Evolutionary conservation across 2,888 invertebrate genomes (phyloP), one percentile per base, ranked within the genome.

Genomic region (Bibio marci): DNA sequence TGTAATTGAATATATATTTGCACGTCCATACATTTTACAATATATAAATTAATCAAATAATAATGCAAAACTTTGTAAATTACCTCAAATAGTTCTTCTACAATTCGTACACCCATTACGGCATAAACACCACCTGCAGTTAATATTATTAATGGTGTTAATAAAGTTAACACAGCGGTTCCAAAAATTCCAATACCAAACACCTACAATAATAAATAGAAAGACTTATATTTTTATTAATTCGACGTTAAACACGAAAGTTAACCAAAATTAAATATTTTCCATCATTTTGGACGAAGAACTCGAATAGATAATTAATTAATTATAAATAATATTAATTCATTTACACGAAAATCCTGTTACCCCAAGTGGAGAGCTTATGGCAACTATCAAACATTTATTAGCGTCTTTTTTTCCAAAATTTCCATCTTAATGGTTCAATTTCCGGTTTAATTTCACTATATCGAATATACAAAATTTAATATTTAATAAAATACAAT

Each of bases 141-240:
- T 2, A n/a, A n/a, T n/a, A n/a, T n/a, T n/a, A 83, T 70, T 13
- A 77, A 64, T 0, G 90, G 90, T 0, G 86, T 87, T 45, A 87
- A 59, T 1, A 91, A 56, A 0, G 88, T 88, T 45, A 88, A 63
- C 10, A 85, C 53, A 0, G 87, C 80, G 0, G 87, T 86, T 1
- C 73, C 68, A 0, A 78, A 77, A 27, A 87, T 77, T 13, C 86
- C 86, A 44, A 75, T 60, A 18, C 82, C 85, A 55, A 80, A 81
- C 13, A 83, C 73, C 39, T 8, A 22, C 4, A 22, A n/a, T n/a
- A 22, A 22, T 22, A 22, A 6, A n/a, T n/a, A n/a, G n/a, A n/a
- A n/a, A n/a, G n/a, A n/a, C 8, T 22, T 22, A 22, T 22, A 22
- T 8, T 6, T 6, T 22, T 22, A 10, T 26, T n/a, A n/a, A n/a